phyloP scores from a whole-genome alignment of 2,113 vertebrate species.

The Penelope pileata region DNA sequence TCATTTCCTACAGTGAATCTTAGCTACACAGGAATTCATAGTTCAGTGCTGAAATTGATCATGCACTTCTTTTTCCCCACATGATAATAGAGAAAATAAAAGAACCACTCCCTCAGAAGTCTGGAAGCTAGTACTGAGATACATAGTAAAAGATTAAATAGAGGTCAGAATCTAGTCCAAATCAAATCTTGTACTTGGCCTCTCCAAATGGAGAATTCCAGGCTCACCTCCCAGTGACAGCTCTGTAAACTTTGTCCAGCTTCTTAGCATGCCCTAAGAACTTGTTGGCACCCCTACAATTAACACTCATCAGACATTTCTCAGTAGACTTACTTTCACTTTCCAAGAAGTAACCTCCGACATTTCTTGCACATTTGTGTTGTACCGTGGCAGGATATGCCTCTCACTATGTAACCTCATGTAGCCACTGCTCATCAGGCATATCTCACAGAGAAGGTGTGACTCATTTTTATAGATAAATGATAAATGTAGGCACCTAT shows the following conservation, averaged over 20 bases:
- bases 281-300: neutral
- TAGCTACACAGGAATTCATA: neutral
- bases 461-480: neutral
- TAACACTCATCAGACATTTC: neutral
- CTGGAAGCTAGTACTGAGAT: neutral
- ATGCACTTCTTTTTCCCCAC: neutral
- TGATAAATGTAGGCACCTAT: neutral
- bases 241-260: neutral
- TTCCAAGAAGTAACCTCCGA: neutral
- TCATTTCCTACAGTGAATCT: neutral
- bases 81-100: neutral
- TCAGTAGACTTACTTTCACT: neutral
- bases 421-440: neutral
- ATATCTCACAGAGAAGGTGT: neutral
- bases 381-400: rapidly evolving
- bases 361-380: rapidly evolving
- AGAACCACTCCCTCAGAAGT: neutral
- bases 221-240: neutral
- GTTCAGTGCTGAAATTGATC: neutral
- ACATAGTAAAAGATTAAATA: neutral
- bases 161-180: neutral
- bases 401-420: rapidly evolving
- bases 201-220: neutral
- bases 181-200: neutral
- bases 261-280: neutral